Evolutionary conservation across 2,113 vertebrate genomes (phyloP).

Genomic region (Brachyhypopomus occidentalis): DNA sequence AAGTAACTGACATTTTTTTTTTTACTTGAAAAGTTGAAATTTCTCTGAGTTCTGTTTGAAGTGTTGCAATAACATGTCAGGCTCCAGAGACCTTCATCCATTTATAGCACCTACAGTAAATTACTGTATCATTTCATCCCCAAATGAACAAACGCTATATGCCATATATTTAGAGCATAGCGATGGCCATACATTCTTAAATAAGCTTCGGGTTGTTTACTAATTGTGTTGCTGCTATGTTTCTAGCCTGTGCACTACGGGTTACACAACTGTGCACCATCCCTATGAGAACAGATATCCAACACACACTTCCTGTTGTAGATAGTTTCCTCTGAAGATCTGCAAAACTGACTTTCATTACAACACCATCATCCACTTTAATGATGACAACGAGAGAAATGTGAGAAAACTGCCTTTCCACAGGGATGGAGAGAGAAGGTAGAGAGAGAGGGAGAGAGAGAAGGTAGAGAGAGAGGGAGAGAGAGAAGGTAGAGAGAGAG

Average conservation of each 20-base stretch:
- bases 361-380: slow-evolving; percentile 19
- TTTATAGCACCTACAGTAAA: slow-evolving; percentile 1
- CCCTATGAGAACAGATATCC: neutral
- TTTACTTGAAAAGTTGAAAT: neutral
- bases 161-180: too few species aligned
- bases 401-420: neutral
- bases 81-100: neutral
- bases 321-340: neutral
- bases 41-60: neutral
- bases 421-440: neutral
- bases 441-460: too few species aligned
- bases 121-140: too few species aligned
- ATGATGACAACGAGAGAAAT: slow-evolving; percentile 18
- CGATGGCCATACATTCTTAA: neutral
- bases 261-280: neutral
- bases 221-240: neutral
- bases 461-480: too few species aligned
- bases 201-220: neutral
- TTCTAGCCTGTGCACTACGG: neutral
- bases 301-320: slow-evolving; percentile 31
- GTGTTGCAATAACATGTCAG: neutral
- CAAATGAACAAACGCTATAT: too few species aligned
- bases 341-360: slow-evolving; percentile 20
- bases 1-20: slow-evolving; percentile 15
- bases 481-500: too few species aligned